Conservation (phyloP, 2,113 vertebrate genomes). For the Barnardius zonarius region DNA sequence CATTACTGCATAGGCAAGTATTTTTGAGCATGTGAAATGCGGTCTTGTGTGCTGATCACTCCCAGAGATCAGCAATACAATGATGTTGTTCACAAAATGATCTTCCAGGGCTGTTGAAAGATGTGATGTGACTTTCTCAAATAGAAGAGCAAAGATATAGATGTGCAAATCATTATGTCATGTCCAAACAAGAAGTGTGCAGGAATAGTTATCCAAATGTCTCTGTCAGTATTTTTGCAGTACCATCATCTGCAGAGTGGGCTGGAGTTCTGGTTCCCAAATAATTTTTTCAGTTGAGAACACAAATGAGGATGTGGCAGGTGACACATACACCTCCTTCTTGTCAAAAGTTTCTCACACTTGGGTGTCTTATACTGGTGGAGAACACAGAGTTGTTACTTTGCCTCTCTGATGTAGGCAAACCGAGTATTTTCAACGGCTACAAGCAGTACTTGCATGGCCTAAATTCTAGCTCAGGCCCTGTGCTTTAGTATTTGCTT, state of each 20-base stretch:
- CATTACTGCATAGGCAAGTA: background rate
- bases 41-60: background rate
- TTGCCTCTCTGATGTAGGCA: background rate
- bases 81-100: background rate
- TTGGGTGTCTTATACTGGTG: background rate
- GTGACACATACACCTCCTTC: background rate
- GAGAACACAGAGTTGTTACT: background rate
- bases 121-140: background rate
- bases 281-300: background rate
- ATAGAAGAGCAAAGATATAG: background rate
- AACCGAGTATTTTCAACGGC: background rate
- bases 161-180: background rate
- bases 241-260: background rate
- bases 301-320: background rate
- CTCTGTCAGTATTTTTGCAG: background rate
- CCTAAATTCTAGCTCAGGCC: background rate
- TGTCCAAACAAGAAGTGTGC: background rate
- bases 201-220: background rate
- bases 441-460: background rate
- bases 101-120: background rate
- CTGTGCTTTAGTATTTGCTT: background rate
- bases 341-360: background rate
- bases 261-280: background rate
- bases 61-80: background rate
- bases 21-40: background rate